Base-by-base conservation (phyloP, 2,797 vertebrate species). In the Helostoma temminkii region DNA sequence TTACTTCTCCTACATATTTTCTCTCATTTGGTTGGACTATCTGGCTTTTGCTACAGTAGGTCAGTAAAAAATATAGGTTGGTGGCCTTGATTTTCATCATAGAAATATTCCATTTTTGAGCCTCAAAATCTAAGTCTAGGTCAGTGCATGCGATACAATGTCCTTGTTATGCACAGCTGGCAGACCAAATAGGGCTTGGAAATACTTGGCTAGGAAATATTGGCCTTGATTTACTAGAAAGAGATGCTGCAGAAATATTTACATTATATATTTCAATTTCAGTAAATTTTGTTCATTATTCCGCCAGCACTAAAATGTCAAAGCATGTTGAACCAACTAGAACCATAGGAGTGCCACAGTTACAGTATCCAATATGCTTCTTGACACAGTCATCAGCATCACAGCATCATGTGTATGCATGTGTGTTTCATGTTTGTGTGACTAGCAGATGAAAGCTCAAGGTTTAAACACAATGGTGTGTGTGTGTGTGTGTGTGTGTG, bases 51-150 rank as follows among this genome's bases (percentile, higher is more conserved):
- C 62, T 16, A 59, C 67, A 30, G 46, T 47, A 22, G 53, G 53
- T 67, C 46, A 70, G n/a, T 39, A 5, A 45, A 25, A 75, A 81
- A 78, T 56, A 61, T 58, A 58, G 58, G 46, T 32, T 58, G 39
- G 28, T 53, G 46, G 54, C 58, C 36, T 73, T 76, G 28, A 63
- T 81, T 66, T 74, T n/a, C 32, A 41, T 26, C 12, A 36, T 30
- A 47, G 25, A 14, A 15, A 11, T 32, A 46, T 64, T 61, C 15
- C 8, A 45, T 19, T 64, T 64, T 36, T 66, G 12, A 62, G 36
- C 21, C 54, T 15, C 16, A 37, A 72, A 66, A 71, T 74, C 8
- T 41, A 14, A 64, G 19, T 64, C 45, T 30, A 24, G 30, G 12
- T 57, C 65, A 50, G n/a, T 36, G 18, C 52, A 65, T 71, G 37